Evolutionary conservation across 2,888 invertebrate species (phyloP).

Genomic region (Operophtera brumata): DNA sequence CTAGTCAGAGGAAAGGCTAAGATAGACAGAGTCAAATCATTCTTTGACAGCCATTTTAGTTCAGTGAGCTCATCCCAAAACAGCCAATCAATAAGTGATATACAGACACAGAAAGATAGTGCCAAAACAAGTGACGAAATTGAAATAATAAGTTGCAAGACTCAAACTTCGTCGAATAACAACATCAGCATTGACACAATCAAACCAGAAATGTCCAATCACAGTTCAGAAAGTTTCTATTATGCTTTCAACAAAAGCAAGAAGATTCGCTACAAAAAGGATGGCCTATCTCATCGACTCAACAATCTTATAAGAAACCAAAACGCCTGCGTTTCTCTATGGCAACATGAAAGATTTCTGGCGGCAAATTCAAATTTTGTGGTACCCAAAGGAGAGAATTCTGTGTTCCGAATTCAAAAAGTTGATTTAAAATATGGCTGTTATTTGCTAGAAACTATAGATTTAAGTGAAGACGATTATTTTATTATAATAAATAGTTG

Average conservation of each 20-base stretch:
- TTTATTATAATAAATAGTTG: constrained; percentile 55
- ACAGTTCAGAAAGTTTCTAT: constrained; percentile 19
- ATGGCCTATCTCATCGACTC: constrained; percentile 68
- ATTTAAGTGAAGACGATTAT: constrained; percentile 47
- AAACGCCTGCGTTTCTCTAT: constrained; percentile 67
- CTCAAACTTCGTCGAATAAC: constrained; percentile 35
- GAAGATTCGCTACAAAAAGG: constrained; percentile 68
- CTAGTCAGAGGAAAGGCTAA: neutral
- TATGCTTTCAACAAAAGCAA: constrained; percentile 42
- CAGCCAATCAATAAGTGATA: constrained; percentile 61
- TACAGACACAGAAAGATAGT: constrained; percentile 49
- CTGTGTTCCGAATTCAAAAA: constrained; percentile 53
- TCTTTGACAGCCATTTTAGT: constrained; percentile 61
- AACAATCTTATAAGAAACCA: constrained; percentile 69
- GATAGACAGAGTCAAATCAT: constrained; percentile 50
- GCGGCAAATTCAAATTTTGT: constrained; percentile 67
- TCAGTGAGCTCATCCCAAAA: constrained; percentile 55
- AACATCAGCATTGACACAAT: constrained; percentile 10
- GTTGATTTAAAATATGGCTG: constrained; percentile 57
- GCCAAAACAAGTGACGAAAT: constrained; percentile 52
- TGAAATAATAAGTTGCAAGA: constrained; percentile 51
- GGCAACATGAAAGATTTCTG: constrained; percentile 78
- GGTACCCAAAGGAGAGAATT: constrained; percentile 57
- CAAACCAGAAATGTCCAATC: neutral
- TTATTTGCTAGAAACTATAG: constrained; percentile 50